Conservation (phyloP, 2,113 vertebrate species). For the Macheiramphus alcinus region DNA sequence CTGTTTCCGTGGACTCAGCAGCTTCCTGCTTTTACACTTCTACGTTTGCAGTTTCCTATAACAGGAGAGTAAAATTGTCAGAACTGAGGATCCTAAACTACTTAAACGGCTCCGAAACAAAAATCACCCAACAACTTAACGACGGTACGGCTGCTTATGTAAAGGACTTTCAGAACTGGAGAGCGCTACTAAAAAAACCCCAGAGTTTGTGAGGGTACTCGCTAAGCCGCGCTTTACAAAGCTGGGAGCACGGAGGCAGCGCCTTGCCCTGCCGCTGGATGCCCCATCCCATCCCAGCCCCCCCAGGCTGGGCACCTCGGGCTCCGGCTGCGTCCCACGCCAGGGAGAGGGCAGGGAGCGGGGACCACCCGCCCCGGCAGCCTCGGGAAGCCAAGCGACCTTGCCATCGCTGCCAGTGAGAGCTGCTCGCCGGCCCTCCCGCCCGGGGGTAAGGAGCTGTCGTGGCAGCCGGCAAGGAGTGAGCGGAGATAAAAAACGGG, state of each 20-base stretch:
- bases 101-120: rapidly evolving
- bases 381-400: background rate
- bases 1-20: rapidly evolving
- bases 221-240: background rate
- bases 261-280: background rate
- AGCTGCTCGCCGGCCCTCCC: constrained; percentile 17
- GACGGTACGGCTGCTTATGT: rapidly evolving
- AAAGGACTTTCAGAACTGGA: background rate
- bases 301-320: background rate
- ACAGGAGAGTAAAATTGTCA: rapidly evolving
- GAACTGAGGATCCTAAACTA: background rate
- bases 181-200: background rate
- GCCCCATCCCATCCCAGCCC: background rate
- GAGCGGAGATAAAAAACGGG: background rate
- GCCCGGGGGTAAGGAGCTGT: background rate
- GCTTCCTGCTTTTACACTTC: rapidly evolving
- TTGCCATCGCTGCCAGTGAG: background rate
- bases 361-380: background rate
- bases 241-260: background rate
- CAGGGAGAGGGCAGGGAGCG: background rate
- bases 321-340: background rate
- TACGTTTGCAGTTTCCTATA: rapidly evolving
- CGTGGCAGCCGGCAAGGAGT: background rate
- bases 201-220: background rate
- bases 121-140: rapidly evolving